phyloP scores from a whole-genome alignment of 2,888 invertebrate species.

The Eurytoma adleriae region DNA sequence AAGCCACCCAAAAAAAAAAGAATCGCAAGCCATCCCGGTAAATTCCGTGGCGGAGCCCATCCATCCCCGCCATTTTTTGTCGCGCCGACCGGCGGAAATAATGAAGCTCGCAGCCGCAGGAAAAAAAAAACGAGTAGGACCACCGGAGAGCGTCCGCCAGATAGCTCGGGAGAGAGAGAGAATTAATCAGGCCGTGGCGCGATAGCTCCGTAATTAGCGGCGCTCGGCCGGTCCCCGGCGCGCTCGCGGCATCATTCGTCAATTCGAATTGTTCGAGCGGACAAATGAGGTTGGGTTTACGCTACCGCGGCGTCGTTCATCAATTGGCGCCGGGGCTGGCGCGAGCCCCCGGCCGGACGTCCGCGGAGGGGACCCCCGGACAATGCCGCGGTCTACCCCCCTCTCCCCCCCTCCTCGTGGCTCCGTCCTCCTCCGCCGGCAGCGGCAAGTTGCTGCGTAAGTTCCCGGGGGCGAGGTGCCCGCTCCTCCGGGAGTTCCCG shows the following conservation, averaged over 20 bases:
- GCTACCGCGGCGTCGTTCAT: conserved; percentile 34
- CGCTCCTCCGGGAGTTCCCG: not conserved
- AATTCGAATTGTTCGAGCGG: conserved; percentile 47
- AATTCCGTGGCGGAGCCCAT: too few species aligned
- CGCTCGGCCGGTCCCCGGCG: not conserved
- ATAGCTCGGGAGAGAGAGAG: not conserved
- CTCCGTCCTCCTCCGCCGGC: not conserved
- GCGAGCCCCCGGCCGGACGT: conserved; percentile 13
- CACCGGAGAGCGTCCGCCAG: not conserved
- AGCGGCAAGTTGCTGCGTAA: conserved; percentile 36
- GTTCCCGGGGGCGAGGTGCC: conserved; percentile 19
- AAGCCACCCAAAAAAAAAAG: too few species aligned
- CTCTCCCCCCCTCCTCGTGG: too few species aligned
- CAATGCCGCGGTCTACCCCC: not conserved
- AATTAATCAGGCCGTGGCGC: conserved; percentile 36
- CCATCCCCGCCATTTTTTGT: too few species aligned
- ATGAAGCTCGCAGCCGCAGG: too few species aligned
- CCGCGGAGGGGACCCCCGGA: not conserved
- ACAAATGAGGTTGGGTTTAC: conserved; percentile 51
- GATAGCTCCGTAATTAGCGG: conserved; percentile 42
- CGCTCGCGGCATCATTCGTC: conserved; percentile 21
- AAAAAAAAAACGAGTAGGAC: too few species aligned
- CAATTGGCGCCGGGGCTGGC: conserved; percentile 35
- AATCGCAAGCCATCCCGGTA: too few species aligned
- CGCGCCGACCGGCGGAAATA: too few species aligned